Percentiles rank a stretch among this genome's conserved stretches.
phyloP scores from a whole-genome alignment of 2,797 vertebrate species.

The Periophthalmus magnuspinnatus region DNA sequence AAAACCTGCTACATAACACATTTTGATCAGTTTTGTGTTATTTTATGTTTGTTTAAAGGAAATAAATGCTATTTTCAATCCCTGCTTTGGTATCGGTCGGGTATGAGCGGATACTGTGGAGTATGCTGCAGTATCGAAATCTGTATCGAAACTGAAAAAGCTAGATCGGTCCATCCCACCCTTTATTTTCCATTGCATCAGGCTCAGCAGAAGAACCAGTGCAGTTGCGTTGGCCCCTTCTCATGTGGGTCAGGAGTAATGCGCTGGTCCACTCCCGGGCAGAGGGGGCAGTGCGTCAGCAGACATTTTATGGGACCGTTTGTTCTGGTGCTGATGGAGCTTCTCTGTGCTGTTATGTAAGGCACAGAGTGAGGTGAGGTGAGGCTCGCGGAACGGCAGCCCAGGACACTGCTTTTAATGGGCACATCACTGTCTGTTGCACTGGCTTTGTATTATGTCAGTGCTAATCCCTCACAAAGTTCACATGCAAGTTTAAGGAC shows the following conservation, averaged over 20 bases:
- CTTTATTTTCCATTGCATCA: too few species aligned
- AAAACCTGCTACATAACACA: too few species aligned
- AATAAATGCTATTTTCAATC: too few species aligned
- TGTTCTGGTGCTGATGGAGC: conserved; percentile 26
- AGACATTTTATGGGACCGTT: conserved; percentile 27
- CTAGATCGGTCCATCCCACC: too few species aligned
- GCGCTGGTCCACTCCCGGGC: conserved; percentile 20
- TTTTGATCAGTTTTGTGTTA: too few species aligned
- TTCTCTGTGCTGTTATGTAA: conserved; percentile 40
- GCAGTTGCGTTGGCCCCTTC: conserved; percentile 22
- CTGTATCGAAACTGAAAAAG: too few species aligned
- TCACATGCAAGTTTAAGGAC: background rate
- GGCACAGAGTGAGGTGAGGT: conserved; percentile 22
- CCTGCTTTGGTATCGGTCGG: too few species aligned
- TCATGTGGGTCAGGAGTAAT: conserved; percentile 43
- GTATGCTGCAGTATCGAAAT: too few species aligned
- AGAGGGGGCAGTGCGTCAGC: conserved; percentile 30
- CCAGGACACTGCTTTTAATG: conserved; percentile 10
- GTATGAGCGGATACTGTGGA: too few species aligned
- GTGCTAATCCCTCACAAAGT: background rate
- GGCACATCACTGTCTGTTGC: conserved; percentile 26
- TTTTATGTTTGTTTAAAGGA: too few species aligned
- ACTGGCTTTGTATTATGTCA: conserved; percentile 9
- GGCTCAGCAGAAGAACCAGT: background rate
- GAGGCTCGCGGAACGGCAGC: conserved; percentile 19